A percentile compares a stretch with the other conserved stretches of the same genome.
Conservation (phyloP, 2,797 vertebrate species). For the Phylloscopus collybita region DNA sequence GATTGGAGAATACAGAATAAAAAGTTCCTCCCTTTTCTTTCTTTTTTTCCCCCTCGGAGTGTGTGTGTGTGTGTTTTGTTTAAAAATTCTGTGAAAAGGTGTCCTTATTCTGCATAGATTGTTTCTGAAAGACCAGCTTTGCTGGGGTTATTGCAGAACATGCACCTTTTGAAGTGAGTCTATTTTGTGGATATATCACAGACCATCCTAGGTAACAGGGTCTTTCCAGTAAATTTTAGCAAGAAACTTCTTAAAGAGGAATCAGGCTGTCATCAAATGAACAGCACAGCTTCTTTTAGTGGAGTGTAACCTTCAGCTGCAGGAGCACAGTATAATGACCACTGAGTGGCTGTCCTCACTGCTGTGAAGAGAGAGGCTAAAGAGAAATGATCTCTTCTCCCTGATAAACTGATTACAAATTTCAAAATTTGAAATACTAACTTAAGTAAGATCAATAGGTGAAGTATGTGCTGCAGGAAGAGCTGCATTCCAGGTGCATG, state of each 20-base stretch:
- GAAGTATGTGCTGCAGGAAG: background rate
- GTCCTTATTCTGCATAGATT: background rate
- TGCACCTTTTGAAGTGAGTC: background rate
- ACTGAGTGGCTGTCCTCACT: background rate
- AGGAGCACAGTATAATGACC: background rate
- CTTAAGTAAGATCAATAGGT: background rate
- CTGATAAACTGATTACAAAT: background rate
- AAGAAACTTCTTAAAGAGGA: background rate
- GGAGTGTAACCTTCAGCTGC: background rate
- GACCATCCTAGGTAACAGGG: background rate
- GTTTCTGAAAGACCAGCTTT: background rate
- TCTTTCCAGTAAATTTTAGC: background rate
- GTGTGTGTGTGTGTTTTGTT: background rate
- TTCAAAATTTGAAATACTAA: background rate
- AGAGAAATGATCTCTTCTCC: background rate
- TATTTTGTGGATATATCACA: background rate
- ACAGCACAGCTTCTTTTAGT: background rate
- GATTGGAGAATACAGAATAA: background rate
- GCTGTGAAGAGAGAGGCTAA: background rate
- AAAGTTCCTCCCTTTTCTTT: background rate
- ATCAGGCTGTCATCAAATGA: background rate
- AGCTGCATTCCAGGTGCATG: background rate
- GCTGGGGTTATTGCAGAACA: background rate
- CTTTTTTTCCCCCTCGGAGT: rapidly evolving
- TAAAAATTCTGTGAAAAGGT: background rate